phyloP scores from a whole-genome alignment of 2,797 vertebrate genomes.

The Halcyon smyrnensis region DNA sequence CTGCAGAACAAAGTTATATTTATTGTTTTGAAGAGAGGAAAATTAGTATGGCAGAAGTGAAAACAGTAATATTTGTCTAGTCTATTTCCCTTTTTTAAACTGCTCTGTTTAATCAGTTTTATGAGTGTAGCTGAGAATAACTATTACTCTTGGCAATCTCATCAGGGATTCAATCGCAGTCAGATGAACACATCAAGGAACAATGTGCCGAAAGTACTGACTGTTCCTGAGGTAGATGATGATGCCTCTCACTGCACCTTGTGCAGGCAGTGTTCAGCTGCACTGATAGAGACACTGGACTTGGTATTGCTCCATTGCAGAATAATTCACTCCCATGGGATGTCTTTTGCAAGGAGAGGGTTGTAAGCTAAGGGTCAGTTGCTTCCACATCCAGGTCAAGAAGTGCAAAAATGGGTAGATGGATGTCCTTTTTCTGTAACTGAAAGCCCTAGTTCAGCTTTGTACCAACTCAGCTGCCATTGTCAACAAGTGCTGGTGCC shows the following conservation, averaged over 20 bases:
- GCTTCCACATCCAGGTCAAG: background rate
- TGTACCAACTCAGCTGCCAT: background rate
- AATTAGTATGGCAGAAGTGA: background rate
- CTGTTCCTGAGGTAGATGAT: background rate
- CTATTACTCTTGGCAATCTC: background rate
- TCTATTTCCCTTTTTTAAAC: background rate
- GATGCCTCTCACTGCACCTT: background rate
- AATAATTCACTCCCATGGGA: background rate
- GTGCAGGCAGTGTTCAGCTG: background rate
- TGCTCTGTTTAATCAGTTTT: background rate
- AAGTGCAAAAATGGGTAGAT: background rate
- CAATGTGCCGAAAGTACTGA: background rate
- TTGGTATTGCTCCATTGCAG: background rate
- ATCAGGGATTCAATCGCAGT: background rate
- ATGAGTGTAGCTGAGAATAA: background rate
- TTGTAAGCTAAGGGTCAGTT: accelerated
- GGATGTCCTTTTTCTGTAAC: background rate
- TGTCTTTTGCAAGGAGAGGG: background rate
- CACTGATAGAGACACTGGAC: too few species aligned
- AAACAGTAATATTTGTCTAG: background rate
- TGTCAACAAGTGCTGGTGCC: background rate
- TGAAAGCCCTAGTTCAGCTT: background rate
- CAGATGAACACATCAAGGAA: background rate
- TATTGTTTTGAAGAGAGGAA: background rate
- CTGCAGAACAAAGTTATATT: background rate